Base-by-base conservation (phyloP, 2,888 invertebrate species). In the Deroplatys truncata region DNA sequence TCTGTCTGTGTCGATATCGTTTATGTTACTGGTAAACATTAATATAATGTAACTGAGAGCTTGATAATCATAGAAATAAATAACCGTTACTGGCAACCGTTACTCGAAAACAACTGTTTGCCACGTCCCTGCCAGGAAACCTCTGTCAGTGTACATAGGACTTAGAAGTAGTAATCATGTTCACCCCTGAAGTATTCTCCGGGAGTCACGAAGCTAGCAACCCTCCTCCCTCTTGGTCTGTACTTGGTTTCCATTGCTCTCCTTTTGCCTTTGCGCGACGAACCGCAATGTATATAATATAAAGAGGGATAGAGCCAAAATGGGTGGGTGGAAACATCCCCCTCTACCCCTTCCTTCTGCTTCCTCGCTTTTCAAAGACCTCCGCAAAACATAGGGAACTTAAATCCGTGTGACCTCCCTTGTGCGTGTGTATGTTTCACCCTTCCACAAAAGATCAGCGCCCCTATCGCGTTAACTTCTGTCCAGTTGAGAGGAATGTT, bases 191-290 rank as follows among this genome's bases (percentile, higher is more conserved):
- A 20, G 86, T 49, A 72, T 56, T 86, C 49, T 49, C 43, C 43
- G 2, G 31, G 28, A 86, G 28, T 86, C 86, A 86, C 86, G 86
- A 82, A 49, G 86, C 84, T 86, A 43, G 25, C 86, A 28, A 72
- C 86, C 72, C 29, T 86, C 56, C 56, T 28, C 28, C 56, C 86
- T 82, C 56, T 49, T 28, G 86, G 28, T 86, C 28, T 56, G 43
- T 72, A 16, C 25, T 72, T 72, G 56, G 20, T 72, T 25, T 72
- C 56, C 56, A 20, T 72, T 25, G 56, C 20, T 15, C 56, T 35
- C 85, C 85, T 86, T 86, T 86, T 86, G 86, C 86, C 82, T 56
- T 86, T 86, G 86, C 56, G 86, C 86, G 86, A 56, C 82, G 86
- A 86, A 86, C 72, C 86, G 86, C 86, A 82, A 86, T 86, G 86